A percentile compares a stretch with the other conserved stretches of the same genome.
Conservation (phyloP, 1,140 invertebrate genomes). For the Anastrepha ludens region DNA sequence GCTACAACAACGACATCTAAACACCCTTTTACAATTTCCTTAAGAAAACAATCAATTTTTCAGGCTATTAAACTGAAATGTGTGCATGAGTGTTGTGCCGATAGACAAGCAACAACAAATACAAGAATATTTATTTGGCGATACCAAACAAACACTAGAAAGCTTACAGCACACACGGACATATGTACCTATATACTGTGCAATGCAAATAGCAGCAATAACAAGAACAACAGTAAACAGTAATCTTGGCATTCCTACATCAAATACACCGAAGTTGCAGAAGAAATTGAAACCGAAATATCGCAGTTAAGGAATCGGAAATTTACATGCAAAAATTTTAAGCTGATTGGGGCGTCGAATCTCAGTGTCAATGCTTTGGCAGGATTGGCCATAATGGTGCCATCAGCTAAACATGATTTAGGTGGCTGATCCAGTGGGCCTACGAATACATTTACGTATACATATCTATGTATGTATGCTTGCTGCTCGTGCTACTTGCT, state of each 20-base stretch:
- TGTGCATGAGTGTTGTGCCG: conserved; percentile 73
- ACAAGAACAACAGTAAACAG: too few relatives aligned
- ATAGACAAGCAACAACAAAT: conserved; percentile 45
- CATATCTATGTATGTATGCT: neutral
- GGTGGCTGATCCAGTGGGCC: neutral
- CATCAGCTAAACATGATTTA: conserved; percentile 2
- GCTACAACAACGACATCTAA: conserved; percentile 5
- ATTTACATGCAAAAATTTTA: conserved; percentile 30
- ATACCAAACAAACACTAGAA: neutral
- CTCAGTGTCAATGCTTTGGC: too few relatives aligned
- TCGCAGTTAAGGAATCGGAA: conserved; percentile 24
- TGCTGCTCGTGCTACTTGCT: neutral
- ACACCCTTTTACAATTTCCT: conserved; percentile 39
- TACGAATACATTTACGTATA: neutral
- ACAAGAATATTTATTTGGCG: neutral
- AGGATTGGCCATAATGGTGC: neutral
- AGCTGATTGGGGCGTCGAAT: neutral
- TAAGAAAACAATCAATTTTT: conserved; percentile 73
- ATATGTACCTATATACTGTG: neutral
- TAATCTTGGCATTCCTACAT: too few relatives aligned
- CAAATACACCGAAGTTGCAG: neutral
- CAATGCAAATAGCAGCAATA: too few relatives aligned
- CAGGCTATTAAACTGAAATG: conserved; percentile 74
- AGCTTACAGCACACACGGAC: neutral
- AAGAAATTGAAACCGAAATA: conserved; percentile 32